phyloP scores from a whole-genome alignment of 2,888 invertebrate genomes.

The Dexiosoma caninum region DNA sequence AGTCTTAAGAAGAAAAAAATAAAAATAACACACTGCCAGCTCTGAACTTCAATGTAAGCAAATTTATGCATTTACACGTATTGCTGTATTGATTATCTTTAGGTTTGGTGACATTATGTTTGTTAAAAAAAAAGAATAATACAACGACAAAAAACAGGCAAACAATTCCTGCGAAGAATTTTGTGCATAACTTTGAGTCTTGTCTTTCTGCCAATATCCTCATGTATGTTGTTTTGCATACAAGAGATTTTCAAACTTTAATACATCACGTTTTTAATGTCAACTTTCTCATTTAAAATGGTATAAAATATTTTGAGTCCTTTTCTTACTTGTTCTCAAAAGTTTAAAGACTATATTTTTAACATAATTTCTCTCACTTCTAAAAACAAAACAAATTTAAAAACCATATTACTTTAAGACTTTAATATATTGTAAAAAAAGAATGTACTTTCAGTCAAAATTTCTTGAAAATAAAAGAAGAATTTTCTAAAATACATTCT shows the following conservation, averaged over 20 bases:
- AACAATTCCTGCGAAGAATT: not conserved
- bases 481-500: too few species aligned
- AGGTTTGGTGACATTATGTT: constrained; percentile 10
- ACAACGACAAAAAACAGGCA: not conserved
- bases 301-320: not conserved
- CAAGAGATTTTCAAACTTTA: not conserved
- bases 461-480: not conserved
- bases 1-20: not conserved
- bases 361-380: not conserved
- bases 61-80: constrained; percentile 46
- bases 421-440: too few species aligned
- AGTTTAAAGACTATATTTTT: not conserved
- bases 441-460: too few species aligned
- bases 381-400: not conserved
- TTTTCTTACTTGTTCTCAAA: not conserved
- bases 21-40: too few species aligned
- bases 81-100: constrained; percentile 46
- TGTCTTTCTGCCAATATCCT: not conserved
- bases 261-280: constrained; percentile 44
- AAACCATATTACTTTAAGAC: not conserved
- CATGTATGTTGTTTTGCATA: constrained; percentile 11
- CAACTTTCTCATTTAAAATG: constrained; percentile 6
- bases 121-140: not conserved
- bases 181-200: not conserved
- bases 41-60: constrained; percentile 12